phyloP scores from a whole-genome alignment of 2,888 invertebrate species.

The Caenorhabditis imperialis region DNA sequence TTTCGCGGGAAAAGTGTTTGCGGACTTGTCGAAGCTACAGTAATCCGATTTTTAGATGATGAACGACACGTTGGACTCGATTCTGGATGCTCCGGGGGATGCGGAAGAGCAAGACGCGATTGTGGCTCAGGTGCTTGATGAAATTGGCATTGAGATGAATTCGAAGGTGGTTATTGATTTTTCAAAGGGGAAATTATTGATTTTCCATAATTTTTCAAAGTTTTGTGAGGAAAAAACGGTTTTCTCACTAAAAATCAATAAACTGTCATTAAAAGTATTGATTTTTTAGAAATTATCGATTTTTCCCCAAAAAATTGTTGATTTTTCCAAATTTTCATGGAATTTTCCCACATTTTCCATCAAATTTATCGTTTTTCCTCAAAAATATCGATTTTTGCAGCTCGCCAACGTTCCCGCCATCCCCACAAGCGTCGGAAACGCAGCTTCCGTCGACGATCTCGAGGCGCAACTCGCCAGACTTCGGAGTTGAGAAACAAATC shows the following conservation, averaged over 20 bases:
- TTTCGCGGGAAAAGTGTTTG: background rate
- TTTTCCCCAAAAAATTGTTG: background rate
- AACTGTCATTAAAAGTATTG: background rate
- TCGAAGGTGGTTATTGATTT: constrained; percentile 17
- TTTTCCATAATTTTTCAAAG: background rate
- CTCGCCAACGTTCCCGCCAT: constrained; percentile 35
- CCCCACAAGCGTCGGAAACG: constrained; percentile 7
- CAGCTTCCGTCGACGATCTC: constrained; percentile 43
- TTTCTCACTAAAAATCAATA: background rate
- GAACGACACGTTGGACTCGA: constrained; percentile 91
- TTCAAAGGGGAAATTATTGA: background rate
- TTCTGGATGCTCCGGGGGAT: constrained; percentile 90
- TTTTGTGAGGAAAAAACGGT: background rate
- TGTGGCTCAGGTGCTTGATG: constrained; percentile 92
- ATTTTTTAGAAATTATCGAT: background rate
- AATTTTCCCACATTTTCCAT: background rate
- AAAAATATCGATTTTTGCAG: constrained; percentile 12
- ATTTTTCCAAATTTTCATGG: background rate
- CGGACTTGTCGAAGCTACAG: background rate
- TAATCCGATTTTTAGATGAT: constrained; percentile 78
- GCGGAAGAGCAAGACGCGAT: constrained; percentile 91
- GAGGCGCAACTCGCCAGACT: constrained; percentile 58
- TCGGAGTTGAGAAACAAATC: constrained; percentile 41
- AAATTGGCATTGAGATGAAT: constrained; percentile 94
- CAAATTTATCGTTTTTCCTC: background rate